Evolutionary conservation across 2,888 invertebrate genomes (phyloP), one percentile per base, ranked within the genome.

Genomic region (Gymnosoma rotundatum): DNA sequence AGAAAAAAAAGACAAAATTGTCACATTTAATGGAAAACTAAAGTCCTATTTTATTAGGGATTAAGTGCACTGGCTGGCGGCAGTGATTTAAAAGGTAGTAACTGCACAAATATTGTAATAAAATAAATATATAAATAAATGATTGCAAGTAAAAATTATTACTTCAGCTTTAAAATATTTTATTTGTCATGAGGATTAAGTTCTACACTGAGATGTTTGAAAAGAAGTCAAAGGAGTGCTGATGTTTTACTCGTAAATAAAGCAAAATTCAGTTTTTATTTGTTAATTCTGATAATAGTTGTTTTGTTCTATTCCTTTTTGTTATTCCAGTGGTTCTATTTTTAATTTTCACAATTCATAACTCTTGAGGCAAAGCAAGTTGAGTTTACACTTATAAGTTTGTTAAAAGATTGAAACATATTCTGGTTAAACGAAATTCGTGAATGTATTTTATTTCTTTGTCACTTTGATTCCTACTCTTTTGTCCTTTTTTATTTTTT

Each of bases 61-160:
- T 75, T 83, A 72, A 70, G 56, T 16, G 21, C 63, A 72, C 25
- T 18, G 12, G 14, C 32, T 38, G 32, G 20, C 8, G 4, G 32
- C 32, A 25, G 38, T 4, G n/a, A 36, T 16, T 36, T 32, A 45
- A 18, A 60, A 32, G 32, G 2, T 20, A 32, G 8, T 32, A 18
- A 50, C 48, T 21, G 50, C 50, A 42, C 42, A 18, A 48, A 20
- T 21, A 64, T 52, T 70, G 16, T 7, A 56, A 38, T 48, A 50
- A 76, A 67, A 75, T 75, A 67, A 42, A 76, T 42, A 58, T 58
- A 58, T 58, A 72, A 79, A 76, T 69, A 67, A 79, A 73, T 78
- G 80, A 61, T 80, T 69, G 63, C 73, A 73, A 80, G 80, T 83
- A 56, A 78, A 80, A 83, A 76, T 83, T 83, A 83, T 84, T 84